These are phyloP conservation scores for Ceratina calcarata DNA, from an alignment of 1,140 invertebrate species.

Conservation along the genomic window DNA sequence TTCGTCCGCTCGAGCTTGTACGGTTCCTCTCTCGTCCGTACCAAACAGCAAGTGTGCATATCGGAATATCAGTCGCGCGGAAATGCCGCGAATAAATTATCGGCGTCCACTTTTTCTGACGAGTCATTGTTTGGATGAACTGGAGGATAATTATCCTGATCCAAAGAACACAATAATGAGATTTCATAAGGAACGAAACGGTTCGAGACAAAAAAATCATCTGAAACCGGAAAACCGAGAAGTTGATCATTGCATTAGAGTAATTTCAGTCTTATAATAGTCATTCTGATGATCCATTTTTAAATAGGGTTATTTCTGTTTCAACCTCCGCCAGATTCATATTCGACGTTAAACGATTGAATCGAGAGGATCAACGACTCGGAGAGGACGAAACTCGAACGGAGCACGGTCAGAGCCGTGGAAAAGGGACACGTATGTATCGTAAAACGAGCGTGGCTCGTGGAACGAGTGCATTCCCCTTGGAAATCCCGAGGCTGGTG, in stretches of 20 bases:
- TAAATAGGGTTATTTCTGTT: too few relatives aligned
- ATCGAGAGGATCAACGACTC: background rate
- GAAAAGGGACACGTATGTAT: background rate
- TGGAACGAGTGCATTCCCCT: constrained; percentile 31
- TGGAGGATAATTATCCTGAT: background rate
- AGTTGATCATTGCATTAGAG: too few relatives aligned
- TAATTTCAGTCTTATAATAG: too few relatives aligned
- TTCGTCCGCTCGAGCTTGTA: constrained; percentile 13
- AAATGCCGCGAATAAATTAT: constrained; percentile 16
- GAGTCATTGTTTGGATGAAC: background rate
- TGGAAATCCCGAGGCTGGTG: constrained; percentile 33
- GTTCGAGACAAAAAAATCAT: too few relatives aligned
- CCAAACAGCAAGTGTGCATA: background rate
- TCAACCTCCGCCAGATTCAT: too few relatives aligned
- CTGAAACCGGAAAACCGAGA: too few relatives aligned
- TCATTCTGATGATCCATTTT: too few relatives aligned
- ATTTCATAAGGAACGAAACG: background rate
- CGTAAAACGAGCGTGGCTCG: constrained; percentile 30
- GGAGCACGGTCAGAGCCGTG: background rate
- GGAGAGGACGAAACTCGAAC: too few relatives aligned
- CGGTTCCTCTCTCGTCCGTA: background rate
- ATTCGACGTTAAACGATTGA: background rate
- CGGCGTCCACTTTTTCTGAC: background rate
- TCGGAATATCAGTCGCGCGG: background rate
- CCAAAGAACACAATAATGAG: background rate